Evolutionary conservation across 2,888 invertebrate species (phyloP).

Genomic region (Salticus scenicus): DNA sequence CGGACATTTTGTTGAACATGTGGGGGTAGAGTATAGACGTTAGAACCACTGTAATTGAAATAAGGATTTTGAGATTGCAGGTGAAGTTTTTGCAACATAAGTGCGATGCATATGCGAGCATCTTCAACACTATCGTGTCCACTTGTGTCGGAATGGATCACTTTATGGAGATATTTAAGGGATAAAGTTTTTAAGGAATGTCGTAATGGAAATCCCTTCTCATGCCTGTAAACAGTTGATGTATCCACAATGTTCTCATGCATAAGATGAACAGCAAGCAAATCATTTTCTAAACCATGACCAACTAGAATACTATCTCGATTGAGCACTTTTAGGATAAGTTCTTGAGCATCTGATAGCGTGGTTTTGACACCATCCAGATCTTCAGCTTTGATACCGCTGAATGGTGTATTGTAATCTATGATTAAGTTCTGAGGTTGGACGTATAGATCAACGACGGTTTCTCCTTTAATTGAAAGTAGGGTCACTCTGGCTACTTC

Average conservation of each 20-base stretch:
- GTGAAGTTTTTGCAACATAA: conserved; percentile 74
- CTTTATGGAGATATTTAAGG: background rate
- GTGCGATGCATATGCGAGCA: conserved; percentile 76
- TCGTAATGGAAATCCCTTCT: background rate
- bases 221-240: conserved; percentile 77
- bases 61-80: background rate
- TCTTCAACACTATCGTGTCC: conserved; percentile 39
- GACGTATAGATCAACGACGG: conserved; percentile 72
- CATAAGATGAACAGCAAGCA: conserved; percentile 76
- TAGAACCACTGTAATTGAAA: too few species aligned
- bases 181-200: background rate
- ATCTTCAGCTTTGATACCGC: conserved; percentile 76
- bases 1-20: too few species aligned
- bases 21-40: too few species aligned
- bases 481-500: conserved; percentile 72
- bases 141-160: background rate
- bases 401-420: conserved; percentile 75
- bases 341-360: conserved; percentile 72
- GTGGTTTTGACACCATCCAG: conserved; percentile 74
- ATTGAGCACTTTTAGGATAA: conserved; percentile 78
- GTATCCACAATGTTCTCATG: conserved; percentile 76
- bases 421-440: conserved; percentile 71
- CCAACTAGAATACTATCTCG: conserved; percentile 81
- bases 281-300: conserved; percentile 77
- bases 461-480: conserved; percentile 66